Evolutionary conservation across 2,797 vertebrate genomes (phyloP).

Genomic region (Uromys caudimaculatus): DNA sequence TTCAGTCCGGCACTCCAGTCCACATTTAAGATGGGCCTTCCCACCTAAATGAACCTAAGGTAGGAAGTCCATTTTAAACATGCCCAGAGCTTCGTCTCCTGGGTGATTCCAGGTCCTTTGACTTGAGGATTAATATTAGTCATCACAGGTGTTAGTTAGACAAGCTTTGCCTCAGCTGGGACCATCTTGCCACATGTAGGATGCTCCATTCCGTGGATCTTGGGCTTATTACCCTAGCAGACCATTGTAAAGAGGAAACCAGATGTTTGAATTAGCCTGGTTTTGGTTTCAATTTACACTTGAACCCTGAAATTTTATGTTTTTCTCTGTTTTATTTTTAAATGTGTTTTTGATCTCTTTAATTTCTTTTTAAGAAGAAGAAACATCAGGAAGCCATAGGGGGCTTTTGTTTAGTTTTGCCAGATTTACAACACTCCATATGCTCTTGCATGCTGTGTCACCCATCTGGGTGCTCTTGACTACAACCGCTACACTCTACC

Average conservation of each 20-base stretch:
- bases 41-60: neutral
- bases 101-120: neutral
- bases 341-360: neutral
- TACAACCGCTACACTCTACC: accelerated
- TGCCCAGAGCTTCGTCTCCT: neutral
- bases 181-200: neutral
- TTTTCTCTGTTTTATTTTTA: neutral
- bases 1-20: no score
- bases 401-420: neutral
- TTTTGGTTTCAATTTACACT: neutral
- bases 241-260: neutral
- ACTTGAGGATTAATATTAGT: neutral
- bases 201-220: neutral
- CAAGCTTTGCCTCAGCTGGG: neutral
- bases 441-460: neutral
- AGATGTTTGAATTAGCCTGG: neutral
- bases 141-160: neutral
- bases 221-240: neutral
- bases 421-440: neutral
- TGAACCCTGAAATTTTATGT: neutral
- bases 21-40: neutral
- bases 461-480: neutral
- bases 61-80: neutral
- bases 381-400: neutral
- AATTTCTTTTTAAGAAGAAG: neutral